Base-by-base conservation (phyloP, 30 jellyfish, hydroid and myxozoan genomes). In the Aurelia aurita region DNA sequence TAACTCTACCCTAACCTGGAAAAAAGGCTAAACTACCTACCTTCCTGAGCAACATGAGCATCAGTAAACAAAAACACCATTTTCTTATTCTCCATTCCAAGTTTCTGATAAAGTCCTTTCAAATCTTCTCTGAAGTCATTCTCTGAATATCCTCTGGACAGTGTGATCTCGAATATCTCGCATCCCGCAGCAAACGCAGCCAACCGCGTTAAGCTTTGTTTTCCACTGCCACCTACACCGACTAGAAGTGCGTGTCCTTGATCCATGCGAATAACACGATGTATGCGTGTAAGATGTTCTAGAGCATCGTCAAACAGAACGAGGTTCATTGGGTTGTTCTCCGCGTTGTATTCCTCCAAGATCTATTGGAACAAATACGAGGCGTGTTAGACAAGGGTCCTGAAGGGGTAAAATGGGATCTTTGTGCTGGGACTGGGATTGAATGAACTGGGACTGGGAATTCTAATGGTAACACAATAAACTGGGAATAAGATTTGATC, bases 161-260 rank as follows among this genome's bases (percentile, higher is more conserved):
- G 63, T 39, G 99, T 89, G 73, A 94, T 80, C 63, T 94, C 99
- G 55, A 94, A 94, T 76, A 94, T 97, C 34, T 82, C 91, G 51
- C 97, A 94, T 19, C 99, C 99, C 25, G 99, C 99, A 18, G 99
- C 77, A 61, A 47, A 94, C n/a, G 99, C 97, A 46, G 99, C 99
- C 81, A 94, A 63, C 18, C 99, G 97, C 7, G 99, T 89, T 16
- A 94, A 84, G 74, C 99, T 94, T 58, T 94, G 99, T 65, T 94
- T 94, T 2, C 99, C 99, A 60, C 97, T 87, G 29, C 99, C 99
- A 10, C 99, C 99, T 12, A 94, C 99, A 57, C 99, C 99, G 35
- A 94, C 99, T 2, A 94, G 93, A 59, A 94, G 82, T 2, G 96
- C 92, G 70, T 94, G 99, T 0, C 99, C 99, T 87, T 88, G 97